These are phyloP conservation scores for Casuarius casuarius DNA, from an alignment of 2,113 vertebrate genomes.

Conservation along the genomic window DNA sequence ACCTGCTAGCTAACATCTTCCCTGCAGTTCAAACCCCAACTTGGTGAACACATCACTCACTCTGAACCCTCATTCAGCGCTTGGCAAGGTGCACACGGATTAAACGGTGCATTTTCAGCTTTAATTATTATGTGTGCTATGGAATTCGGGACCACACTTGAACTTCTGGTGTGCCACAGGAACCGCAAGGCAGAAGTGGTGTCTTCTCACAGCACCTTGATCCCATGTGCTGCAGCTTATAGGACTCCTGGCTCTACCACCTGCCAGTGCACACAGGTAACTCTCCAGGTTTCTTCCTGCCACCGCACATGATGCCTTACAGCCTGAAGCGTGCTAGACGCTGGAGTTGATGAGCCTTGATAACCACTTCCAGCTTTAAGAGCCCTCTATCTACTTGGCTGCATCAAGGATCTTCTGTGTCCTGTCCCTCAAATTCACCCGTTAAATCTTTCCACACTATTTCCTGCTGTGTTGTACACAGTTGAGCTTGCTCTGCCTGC, in stretches of 20 bases:
- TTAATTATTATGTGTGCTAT: fast-evolving
- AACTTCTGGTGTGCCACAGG: not conserved
- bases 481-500: not conserved
- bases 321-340: fast-evolving
- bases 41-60: fast-evolving
- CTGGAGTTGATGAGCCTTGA: fast-evolving
- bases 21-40: fast-evolving
- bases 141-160: not conserved
- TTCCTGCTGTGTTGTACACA: not conserved
- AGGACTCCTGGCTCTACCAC: not conserved
- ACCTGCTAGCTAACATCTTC: too few relatives aligned
- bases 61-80: fast-evolving
- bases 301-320: fast-evolving
- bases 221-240: not conserved
- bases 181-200: not conserved
- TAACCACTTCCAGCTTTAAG: not conserved
- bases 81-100: fast-evolving
- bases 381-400: not conserved
- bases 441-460: fast-evolving
- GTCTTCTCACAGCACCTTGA: not conserved
- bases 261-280: fast-evolving
- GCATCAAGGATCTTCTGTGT: too few relatives aligned
- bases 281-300: not conserved
- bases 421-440: too few relatives aligned
- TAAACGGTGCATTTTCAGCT: fast-evolving